Evolutionary conservation across 92 coral and sea anemone species (phyloP).

Genomic region (Umimayanthus kanabou): DNA sequence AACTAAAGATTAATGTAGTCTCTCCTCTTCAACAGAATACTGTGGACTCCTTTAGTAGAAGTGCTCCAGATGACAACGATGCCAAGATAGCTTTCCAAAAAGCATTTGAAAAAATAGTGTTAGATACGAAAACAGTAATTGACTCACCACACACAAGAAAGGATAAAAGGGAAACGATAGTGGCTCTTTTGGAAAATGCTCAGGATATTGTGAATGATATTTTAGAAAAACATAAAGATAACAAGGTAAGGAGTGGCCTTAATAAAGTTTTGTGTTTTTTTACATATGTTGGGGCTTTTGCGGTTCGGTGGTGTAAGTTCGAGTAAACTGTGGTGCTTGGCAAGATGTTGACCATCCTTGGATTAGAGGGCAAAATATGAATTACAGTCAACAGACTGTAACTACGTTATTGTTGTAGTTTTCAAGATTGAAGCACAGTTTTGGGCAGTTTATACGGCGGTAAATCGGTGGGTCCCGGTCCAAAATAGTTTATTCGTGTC

Average conservation of each 20-base stretch:
- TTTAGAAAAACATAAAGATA: conserved; percentile 71
- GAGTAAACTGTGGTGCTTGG: no score
- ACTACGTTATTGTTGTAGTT: no score
- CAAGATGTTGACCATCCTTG: no score
- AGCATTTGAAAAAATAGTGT: conserved; percentile 73
- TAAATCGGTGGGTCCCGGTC: no score
- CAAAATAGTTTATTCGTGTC: no score
- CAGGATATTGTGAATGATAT: conserved; percentile 93
- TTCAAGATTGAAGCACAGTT: no score
- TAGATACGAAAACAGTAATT: conserved; percentile 82
- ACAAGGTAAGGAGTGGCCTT: conserved; percentile 59
- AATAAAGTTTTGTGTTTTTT: neutral
- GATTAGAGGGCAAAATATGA: no score
- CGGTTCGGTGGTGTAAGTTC: no score
- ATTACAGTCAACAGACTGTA: no score
- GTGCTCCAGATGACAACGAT: conserved; percentile 80
- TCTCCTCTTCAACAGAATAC: conserved; percentile 50
- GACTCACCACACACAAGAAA: conserved; percentile 89
- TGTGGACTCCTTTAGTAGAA: conserved; percentile 67
- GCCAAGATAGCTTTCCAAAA: conserved; percentile 82
- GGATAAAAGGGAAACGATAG: conserved; percentile 86
- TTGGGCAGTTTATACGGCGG: no score
- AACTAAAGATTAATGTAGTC: neutral
- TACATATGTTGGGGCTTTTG: neutral
- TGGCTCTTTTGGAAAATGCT: conserved; percentile 96